Evolutionary conservation across 2,888 invertebrate species (phyloP).

Genomic region (Drosophila borborema): DNA sequence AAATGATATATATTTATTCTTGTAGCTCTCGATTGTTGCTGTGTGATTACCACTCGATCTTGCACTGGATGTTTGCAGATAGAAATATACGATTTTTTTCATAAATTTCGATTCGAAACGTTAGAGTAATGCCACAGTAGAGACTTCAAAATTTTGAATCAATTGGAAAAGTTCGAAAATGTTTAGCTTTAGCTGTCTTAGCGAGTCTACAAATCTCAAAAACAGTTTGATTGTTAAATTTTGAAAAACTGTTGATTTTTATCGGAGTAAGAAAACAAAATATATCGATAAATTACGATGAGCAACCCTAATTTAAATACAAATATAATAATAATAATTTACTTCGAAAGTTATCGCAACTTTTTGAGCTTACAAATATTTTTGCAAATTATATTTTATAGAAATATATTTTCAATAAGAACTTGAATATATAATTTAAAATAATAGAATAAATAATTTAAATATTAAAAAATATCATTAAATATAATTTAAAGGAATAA

Average conservation of each 20-base stretch:
- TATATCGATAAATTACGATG: background rate
- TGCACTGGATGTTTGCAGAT: conserved; percentile 26
- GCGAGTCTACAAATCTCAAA: background rate
- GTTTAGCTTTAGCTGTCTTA: too few species aligned
- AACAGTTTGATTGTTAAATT: background rate
- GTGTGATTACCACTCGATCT: conserved; percentile 17
- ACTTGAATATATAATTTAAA: too few species aligned
- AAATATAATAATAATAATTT: too few species aligned
- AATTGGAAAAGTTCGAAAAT: background rate
- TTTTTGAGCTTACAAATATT: too few species aligned
- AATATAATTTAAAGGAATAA: too few species aligned
- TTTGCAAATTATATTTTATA: too few species aligned
- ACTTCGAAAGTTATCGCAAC: too few species aligned
- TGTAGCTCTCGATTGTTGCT: background rate
- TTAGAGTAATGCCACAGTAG: conserved; percentile 25
- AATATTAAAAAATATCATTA: too few species aligned
- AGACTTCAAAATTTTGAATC: background rate
- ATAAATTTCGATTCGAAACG: conserved; percentile 61
- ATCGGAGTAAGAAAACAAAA: background rate
- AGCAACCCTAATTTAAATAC: background rate
- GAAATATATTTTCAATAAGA: too few species aligned
- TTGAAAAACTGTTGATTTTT: background rate
- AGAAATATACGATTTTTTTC: conserved; percentile 27
- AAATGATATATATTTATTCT: background rate
- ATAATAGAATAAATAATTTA: too few species aligned